Evolutionary conservation across 2,113 vertebrate genomes (phyloP), one percentile per base, ranked within the genome.

Genomic region (Oxyura jamaicensis): DNA sequence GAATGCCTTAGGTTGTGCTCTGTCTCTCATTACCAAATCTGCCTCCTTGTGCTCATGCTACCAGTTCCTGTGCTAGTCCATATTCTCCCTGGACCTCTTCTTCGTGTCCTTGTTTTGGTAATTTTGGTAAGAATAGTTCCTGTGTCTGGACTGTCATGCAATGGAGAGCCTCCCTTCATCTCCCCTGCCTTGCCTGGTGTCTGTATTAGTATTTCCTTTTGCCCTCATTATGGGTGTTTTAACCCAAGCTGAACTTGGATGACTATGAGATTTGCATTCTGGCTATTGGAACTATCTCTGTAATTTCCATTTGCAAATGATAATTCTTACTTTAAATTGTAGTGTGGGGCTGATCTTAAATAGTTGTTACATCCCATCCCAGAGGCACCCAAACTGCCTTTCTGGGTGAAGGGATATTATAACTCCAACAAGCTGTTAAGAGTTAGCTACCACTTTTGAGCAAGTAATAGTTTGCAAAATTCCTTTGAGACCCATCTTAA

Each of bases 281-380:
- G 31, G 26, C 55, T 48, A 2, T 53, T 77, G 68, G 79, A 90
- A 33, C 48, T 46, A 48, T 55, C 93, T 91, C 84, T 94, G 36
- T 88, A 76, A 96, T 96, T 96, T 74, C 84, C 86, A 86, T 88
- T 86, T 92, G 69, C 95, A 92, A 84, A 67, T 93, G 60, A 53
- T 13, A 56, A 66, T 82, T 68, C 90, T 75, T 14, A 8, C 52
- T 80, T 41, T 52, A 85, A 95, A 91, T 66, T 44, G 73, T 4
- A 73, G 88, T 8, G 52, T 89, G 63, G 62, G 25, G 50, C 78
- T 91, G 83, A 73, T 46, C 66, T 66, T 62, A 50, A 82, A 35
- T 62, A 74, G 16, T 11, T 69, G 44, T 62, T 88, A 33, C 66
- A 46, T 28, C 35, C 77, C 91, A 48, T 72, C 67, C 55, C 77